These are phyloP conservation scores for Phragmatobia fuliginosa DNA, from an alignment of 2,888 invertebrate genomes.

Conservation along the genomic window DNA sequence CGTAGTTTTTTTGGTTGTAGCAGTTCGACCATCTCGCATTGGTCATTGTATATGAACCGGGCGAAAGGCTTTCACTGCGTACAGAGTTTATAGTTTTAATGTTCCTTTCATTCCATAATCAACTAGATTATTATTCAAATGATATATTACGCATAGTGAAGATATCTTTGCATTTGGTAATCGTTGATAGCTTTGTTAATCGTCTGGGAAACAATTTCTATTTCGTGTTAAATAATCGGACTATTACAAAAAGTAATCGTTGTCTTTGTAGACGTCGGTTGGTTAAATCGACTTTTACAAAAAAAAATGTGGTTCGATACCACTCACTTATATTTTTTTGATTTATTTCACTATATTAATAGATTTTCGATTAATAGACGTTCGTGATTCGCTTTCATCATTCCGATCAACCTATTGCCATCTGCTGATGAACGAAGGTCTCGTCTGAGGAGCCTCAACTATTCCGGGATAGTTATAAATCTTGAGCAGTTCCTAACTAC, in stretches of 20 bases:
- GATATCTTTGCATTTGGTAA: not conserved
- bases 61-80: slow-evolving; percentile 15
- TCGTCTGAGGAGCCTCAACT: no score
- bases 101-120: slow-evolving; percentile 9
- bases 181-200: not conserved
- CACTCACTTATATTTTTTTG: not conserved
- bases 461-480: no score
- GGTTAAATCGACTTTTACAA: not conserved
- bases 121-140: not conserved
- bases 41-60: slow-evolving; percentile 1
- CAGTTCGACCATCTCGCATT: slow-evolving; percentile 1
- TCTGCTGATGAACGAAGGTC: no score
- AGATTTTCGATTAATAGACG: no score
- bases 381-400: no score
- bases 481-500: no score
- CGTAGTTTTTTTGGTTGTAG: not conserved
- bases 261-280: not conserved
- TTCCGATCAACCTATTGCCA: no score
- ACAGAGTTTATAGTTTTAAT: slow-evolving; percentile 13
- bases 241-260: not conserved
- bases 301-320: not conserved
- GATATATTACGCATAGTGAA: not conserved
- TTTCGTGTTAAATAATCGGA: not conserved
- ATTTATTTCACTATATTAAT: not conserved
- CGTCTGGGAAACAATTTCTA: not conserved